These are phyloP conservation scores for Styela plicata DNA, from an alignment of 23 tunicate genomes.

Conservation along the genomic window DNA sequence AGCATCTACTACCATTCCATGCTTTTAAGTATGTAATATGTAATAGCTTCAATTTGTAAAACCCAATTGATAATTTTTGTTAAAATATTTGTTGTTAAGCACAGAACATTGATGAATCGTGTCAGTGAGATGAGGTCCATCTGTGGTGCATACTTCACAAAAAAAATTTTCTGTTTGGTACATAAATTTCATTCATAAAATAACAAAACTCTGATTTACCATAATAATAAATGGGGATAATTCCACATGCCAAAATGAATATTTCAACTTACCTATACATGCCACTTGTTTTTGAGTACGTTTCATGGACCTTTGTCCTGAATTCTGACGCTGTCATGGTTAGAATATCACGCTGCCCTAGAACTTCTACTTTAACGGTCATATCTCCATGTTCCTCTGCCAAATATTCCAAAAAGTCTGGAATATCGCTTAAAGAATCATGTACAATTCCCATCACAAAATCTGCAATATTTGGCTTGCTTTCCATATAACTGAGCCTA, in stretches of 20 bases:
- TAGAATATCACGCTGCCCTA: slow-evolving; percentile 73
- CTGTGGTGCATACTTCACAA: too few species aligned
- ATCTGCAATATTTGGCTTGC: slow-evolving; percentile 35
- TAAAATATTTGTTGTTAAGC: too few species aligned
- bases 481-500: slow-evolving; percentile 62
- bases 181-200: neutral
- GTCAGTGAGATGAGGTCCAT: too few species aligned
- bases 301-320: slow-evolving; percentile 63
- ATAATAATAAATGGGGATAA: too few species aligned
- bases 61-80: too few species aligned
- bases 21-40: too few species aligned
- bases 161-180: too few species aligned
- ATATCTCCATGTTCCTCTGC: slow-evolving; percentile 71
- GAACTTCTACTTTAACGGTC: slow-evolving; percentile 73
- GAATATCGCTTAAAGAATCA: slow-evolving; percentile 53
- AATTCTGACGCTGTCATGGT: slow-evolving; percentile 69
- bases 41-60: too few species aligned
- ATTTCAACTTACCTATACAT: slow-evolving; percentile 93
- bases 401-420: slow-evolving; percentile 89
- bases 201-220: too few species aligned
- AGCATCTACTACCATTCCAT: too few species aligned
- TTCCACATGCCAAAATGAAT: too few species aligned
- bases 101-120: too few species aligned
- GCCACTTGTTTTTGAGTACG: slow-evolving; percentile 72
- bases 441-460: slow-evolving; percentile 97